Evolutionary conservation across 1,140 invertebrate species (phyloP), one percentile per base, ranked within the genome.

Genomic region (Zaprionus taronus): DNA sequence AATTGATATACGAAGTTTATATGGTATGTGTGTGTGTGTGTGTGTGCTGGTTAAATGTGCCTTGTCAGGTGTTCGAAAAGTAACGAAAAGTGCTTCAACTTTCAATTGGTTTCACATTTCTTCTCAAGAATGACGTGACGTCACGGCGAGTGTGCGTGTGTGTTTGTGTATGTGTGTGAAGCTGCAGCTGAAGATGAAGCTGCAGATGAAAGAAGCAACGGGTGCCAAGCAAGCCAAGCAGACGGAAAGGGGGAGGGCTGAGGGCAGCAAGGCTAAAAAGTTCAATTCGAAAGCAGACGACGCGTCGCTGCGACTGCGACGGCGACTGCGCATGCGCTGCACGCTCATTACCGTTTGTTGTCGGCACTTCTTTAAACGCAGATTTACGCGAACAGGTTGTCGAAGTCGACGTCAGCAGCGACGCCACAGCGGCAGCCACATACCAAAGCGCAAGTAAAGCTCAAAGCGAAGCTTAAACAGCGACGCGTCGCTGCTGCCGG

Each of bases 381-480:
- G 80, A 82, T 79, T 83, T 79, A 83, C 77, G 72, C 83, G 72
- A 86, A 86, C 83, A 86, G 83, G 83, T 86, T 86, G 83, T 87
- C 41, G 74, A 75, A 65, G 64, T 76, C 66, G 57, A 55, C 64
- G 53, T 24, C 57, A 55, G 26, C 73, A 64, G 36, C 77, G 70
- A 26, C 47, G 44, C 5, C 26, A 47, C 67, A 28, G n/a, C 55
- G 31, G 24, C 28, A 22, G 38, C 38, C 12, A 11, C 44, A 49
- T 20, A 49, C 44, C 47, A 51, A 22, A 24, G 47, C 47, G 17
- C 47, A 51, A 12, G 47, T 51, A 51, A 51, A 24, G 47, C 47
- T 51, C 47, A 5, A 24, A 11, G 47, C 47, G 47, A 49, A 74
- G 56, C 74, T 67, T 66, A 70, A 82, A 75, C 47, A 51, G 47